phyloP scores from a whole-genome alignment of 2,113 vertebrate species.

The Ceyx cyanopectus region DNA sequence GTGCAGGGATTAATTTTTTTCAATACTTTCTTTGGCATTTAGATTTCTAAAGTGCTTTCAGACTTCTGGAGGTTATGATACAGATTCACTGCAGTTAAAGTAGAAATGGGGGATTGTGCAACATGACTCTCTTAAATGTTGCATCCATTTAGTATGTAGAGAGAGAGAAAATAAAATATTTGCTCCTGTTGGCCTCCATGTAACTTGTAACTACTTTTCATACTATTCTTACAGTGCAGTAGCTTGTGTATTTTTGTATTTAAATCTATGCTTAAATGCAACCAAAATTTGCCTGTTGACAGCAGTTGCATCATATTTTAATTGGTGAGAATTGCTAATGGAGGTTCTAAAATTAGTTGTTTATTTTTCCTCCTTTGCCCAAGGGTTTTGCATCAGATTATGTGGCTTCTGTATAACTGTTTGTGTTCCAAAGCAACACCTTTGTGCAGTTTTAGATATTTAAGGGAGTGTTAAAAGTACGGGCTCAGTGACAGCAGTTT shows the following conservation, averaged over 20 bases:
- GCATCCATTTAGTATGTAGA: neutral
- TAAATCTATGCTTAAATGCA: conserved; percentile 27
- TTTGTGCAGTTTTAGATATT: conserved; percentile 74
- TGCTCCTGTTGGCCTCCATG: neutral
- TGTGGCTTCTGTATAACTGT: conserved; percentile 61
- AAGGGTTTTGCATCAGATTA: conserved; percentile 81
- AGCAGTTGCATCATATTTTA: conserved; percentile 80
- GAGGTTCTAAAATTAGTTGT: conserved; percentile 79
- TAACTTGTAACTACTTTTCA: neutral
- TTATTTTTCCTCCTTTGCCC: conserved; percentile 79
- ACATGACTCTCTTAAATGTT: neutral
- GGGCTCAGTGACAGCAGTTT: conserved; percentile 56
- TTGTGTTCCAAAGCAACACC: conserved; percentile 71
- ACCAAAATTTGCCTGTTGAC: conserved; percentile 61
- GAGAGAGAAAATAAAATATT: neutral
- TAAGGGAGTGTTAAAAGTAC: conserved; percentile 71
- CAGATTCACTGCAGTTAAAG: neutral
- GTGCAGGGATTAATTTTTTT: neutral
- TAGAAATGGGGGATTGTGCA: neutral
- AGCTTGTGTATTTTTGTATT: neutral
- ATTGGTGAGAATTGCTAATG: conserved; percentile 72
- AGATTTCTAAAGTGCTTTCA: neutral
- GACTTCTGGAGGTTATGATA: neutral
- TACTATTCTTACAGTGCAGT: neutral
- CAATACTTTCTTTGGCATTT: neutral